Percentiles rank a stretch among this genome's conserved stretches.
Conservation (phyloP, 1,140 invertebrate species). For the Pseudomyrmex cubaensis region DNA sequence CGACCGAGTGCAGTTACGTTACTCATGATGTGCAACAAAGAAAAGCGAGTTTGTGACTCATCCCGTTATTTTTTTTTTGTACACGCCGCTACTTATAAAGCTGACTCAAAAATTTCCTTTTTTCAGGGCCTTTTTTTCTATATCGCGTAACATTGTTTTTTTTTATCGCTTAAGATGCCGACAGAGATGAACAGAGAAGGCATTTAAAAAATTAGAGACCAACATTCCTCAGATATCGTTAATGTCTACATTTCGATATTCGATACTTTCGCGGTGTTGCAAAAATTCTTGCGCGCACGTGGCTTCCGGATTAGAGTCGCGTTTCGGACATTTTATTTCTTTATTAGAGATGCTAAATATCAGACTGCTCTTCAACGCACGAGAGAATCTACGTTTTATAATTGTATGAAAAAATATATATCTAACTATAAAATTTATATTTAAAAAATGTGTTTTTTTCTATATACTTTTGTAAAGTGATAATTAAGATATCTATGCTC, state of each 20-base stretch:
- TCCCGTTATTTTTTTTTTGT: constrained; percentile 28
- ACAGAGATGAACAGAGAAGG: neutral
- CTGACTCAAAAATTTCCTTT: neutral
- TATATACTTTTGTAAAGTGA: neutral
- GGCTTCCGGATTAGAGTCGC: no score
- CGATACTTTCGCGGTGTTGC: no score
- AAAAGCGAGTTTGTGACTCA: constrained; percentile 53
- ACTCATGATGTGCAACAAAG: constrained; percentile 39
- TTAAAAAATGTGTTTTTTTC: neutral
- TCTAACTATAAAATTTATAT: no score
- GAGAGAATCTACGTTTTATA: no score
- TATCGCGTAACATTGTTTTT: neutral
- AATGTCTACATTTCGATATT: no score
- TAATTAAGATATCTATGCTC: neutral
- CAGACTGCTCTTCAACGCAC: no score
- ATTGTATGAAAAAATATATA: no score
- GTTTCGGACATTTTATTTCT: no score
- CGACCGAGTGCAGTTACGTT: constrained; percentile 1
- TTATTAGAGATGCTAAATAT: no score
- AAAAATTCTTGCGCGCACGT: no score
- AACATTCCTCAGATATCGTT: no score
- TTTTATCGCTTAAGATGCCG: neutral
- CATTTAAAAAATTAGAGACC: no score
- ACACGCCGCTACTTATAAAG: constrained; percentile 17
- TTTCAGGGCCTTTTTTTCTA: neutral